These are phyloP conservation scores for Molossus molossus DNA, from an alignment of 2,797 vertebrate genomes.

Conservation along the genomic window DNA sequence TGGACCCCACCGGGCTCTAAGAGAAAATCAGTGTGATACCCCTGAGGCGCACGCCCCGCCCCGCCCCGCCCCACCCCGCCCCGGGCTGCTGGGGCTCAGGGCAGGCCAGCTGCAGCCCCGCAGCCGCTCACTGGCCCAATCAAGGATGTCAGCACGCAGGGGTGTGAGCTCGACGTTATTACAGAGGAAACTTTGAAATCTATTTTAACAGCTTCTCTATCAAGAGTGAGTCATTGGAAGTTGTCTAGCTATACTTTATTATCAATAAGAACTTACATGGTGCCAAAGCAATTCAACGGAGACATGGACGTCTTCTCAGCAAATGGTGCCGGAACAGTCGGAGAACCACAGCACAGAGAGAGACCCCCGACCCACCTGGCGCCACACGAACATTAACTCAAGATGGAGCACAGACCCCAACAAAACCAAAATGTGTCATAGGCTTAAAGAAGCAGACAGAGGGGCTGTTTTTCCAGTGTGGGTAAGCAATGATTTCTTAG, in stretches of 20 bases:
- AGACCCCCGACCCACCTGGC: neutral
- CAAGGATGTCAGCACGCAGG: neutral
- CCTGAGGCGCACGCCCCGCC: no score
- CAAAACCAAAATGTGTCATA: neutral
- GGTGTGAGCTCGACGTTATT: neutral
- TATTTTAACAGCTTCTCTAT: neutral
- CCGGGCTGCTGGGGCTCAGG: accelerated
- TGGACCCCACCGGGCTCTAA: no score
- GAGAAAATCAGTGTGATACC: no score
- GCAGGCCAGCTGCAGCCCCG: accelerated
- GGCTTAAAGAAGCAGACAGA: neutral
- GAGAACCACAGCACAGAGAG: neutral
- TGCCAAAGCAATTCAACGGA: neutral
- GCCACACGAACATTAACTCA: neutral
- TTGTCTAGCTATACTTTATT: neutral
- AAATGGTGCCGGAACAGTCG: neutral
- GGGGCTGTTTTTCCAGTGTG: neutral
- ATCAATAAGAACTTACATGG: conserved; percentile 15
- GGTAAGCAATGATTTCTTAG: neutral
- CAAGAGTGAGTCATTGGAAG: neutral
- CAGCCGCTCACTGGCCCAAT: accelerated
- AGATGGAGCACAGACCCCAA: neutral
- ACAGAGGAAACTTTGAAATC: neutral
- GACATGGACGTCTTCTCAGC: neutral
- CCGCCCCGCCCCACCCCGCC: no score